phyloP scores from a whole-genome alignment of 2,888 invertebrate genomes.

The Chymomyza procnemis region DNA sequence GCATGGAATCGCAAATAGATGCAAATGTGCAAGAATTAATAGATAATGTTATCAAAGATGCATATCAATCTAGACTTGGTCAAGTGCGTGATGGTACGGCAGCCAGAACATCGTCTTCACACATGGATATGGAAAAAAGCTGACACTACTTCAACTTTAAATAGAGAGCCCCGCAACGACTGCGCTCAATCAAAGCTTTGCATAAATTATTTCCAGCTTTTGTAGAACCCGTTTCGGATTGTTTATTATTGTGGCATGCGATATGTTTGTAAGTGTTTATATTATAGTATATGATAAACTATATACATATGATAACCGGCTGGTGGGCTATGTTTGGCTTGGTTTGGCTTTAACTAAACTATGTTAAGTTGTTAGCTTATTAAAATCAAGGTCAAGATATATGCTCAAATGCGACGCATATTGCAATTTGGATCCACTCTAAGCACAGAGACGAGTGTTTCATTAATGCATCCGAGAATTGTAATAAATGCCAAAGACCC shows the following conservation, averaged over 20 bases:
- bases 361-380: constrained; percentile 13
- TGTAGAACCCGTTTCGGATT: constrained; percentile 49
- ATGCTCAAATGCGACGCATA: constrained; percentile 11
- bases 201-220: constrained; percentile 12
- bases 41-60: constrained; percentile 44
- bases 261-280: neutral
- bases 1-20: neutral
- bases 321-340: neutral
- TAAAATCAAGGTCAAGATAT: constrained; percentile 33
- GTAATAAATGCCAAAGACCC: neutral
- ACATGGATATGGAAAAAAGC: neutral
- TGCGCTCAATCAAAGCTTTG: constrained; percentile 1
- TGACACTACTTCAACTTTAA: neutral
- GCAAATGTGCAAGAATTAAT: constrained; percentile 37
- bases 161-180: neutral
- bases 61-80: constrained; percentile 4
- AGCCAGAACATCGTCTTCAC: neutral
- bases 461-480: neutral
- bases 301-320: neutral
- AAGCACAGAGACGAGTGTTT: neutral
- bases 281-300: constrained; percentile 12
- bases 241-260: neutral
- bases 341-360: neutral
- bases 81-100: too few species aligned
- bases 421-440: neutral